Base-by-base conservation (phyloP, 2,888 invertebrate species). In the Drosophila parthenogenetica region DNA sequence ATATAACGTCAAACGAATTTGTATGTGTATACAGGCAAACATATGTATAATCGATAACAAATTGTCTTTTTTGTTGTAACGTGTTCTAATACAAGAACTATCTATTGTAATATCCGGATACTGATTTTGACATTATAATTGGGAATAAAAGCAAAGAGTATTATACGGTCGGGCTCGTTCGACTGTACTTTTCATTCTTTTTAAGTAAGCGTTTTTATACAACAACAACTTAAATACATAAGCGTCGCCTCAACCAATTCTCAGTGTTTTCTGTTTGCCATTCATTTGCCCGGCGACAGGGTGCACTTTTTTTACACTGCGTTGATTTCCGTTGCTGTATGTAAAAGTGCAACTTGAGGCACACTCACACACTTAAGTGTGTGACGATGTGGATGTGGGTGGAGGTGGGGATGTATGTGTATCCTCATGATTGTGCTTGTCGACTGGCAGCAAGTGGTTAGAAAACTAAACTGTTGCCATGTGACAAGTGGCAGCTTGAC, bases 401-500 rank as follows among this genome's bases (percentile, higher is more conserved):
- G 46, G 57, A 54, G 60, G 61, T 69, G 71, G 62, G 60, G 49
- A 57, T 68, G 59, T 63, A 49, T 60, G 37, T 51, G 54, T 61
- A 60, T 29, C 8, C 29, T 29, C 54, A 62, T 57, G 63, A 32
- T 35, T 55, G 55, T 67, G 58, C 62, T 48, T 71, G 73, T 66
- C 46, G 53, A 67, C 69, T 77, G 75, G 78, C 81, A 74, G 79
- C 77, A 79, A 78, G 81, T 88, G 79, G 83, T 86, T 82, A 79
- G 77, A 77, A 86, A 88, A 88, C 83, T 84, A 86, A 86, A 89
- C 85, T 86, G 85, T 86, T 85, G 85, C 89, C 87, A 86, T 86
- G 85, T 86, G 87, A 87, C 85, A 86, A 86, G 85, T 84, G 87
- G 80, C 87, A 86, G 87, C 89, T 88, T 86, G 89, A 84, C 77